phyloP scores from a whole-genome alignment of 2,113 vertebrate genomes.

The Capreolus pygargus region DNA sequence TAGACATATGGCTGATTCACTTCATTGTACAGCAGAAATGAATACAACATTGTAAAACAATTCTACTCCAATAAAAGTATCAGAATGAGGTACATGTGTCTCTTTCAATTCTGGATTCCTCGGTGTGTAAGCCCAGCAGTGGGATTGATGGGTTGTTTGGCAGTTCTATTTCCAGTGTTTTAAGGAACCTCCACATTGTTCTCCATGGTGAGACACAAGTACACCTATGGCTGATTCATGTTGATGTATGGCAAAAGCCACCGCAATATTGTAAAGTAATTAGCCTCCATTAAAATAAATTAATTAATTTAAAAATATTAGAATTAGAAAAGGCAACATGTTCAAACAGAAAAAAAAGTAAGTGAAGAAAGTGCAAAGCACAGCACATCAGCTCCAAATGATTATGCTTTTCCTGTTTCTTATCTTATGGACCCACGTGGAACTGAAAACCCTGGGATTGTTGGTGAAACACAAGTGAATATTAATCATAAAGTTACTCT shows the following conservation, averaged over 20 bases:
- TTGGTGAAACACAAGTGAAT: not conserved
- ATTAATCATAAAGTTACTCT: not conserved
- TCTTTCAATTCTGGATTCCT: not conserved
- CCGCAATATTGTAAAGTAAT: not conserved
- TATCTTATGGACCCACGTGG: too few relatives aligned
- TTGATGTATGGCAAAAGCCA: not conserved
- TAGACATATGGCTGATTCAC: not conserved
- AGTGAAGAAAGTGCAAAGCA: not conserved
- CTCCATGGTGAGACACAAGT: not conserved
- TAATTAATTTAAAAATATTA: not conserved
- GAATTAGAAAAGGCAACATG: not conserved
- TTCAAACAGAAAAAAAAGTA: not conserved
- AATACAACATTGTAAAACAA: not conserved
- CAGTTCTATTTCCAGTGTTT: not conserved
- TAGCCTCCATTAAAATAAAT: not conserved
- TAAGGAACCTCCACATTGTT: not conserved
- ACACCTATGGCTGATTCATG: not conserved
- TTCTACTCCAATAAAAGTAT: not conserved
- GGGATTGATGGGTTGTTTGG: not conserved
- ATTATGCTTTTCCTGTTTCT: rapidly evolving
- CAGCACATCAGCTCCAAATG: rapidly evolving
- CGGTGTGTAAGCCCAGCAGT: not conserved
- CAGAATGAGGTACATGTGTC: not conserved
- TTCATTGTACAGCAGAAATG: not conserved
- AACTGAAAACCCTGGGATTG: rapidly evolving